phyloP scores from a whole-genome alignment of 2,888 invertebrate species.

The Leptopterna dolabrata region DNA sequence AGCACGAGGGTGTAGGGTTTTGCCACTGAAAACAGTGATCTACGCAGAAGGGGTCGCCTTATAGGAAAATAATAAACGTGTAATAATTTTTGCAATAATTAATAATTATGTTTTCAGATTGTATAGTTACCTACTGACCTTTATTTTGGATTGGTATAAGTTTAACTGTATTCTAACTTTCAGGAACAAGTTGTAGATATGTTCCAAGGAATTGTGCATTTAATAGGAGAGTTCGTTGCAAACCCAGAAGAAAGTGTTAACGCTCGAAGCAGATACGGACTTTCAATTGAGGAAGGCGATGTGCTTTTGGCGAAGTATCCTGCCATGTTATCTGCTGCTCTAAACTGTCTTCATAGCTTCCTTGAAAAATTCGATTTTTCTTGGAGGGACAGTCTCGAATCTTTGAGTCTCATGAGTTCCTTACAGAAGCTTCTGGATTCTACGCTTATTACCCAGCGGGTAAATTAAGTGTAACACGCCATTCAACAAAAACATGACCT shows the following conservation, averaged over 20 bases:
- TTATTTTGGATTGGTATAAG: no score
- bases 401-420: constrained; percentile 38
- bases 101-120: no score
- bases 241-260: constrained; percentile 4
- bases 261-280: not conserved
- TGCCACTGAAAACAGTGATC: no score
- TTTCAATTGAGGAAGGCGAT: not conserved
- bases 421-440: constrained; percentile 48
- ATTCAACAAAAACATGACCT: no score
- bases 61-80: no score
- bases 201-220: constrained; percentile 53
- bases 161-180: no score
- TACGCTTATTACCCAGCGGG: constrained; percentile 26
- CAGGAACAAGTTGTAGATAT: constrained; percentile 55
- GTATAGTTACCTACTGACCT: no score
- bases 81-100: no score
- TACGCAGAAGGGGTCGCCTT: no score
- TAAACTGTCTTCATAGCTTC: constrained; percentile 47
- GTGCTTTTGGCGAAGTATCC: constrained; percentile 23
- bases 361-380: constrained; percentile 48
- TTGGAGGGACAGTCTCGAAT: constrained; percentile 57
- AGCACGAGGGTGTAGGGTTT: no score
- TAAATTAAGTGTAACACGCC: constrained; percentile 1
- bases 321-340: constrained; percentile 39
- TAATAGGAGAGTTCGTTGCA: constrained; percentile 46